A percentile compares a stretch with the other conserved stretches of the same genome.
phyloP scores from a whole-genome alignment of 2,113 vertebrate species.

The Notothenia coriiceps region DNA sequence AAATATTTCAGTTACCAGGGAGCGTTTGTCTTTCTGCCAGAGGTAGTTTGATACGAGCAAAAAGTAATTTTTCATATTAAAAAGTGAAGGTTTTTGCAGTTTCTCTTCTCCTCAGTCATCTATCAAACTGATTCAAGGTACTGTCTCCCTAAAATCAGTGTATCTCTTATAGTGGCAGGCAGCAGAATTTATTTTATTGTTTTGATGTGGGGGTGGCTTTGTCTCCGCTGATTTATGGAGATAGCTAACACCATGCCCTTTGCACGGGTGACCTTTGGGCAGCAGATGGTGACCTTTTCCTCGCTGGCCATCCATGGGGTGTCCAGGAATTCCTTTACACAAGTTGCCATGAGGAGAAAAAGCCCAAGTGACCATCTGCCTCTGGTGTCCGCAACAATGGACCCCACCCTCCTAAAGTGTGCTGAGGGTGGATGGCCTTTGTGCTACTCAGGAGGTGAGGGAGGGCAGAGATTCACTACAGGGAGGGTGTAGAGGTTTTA shows the following conservation, averaged over 20 bases:
- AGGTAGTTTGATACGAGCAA: conserved; percentile 1
- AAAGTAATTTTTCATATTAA: not conserved
- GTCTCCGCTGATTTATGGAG: conserved; percentile 25
- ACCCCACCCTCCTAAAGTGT: conserved; percentile 72
- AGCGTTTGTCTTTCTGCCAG: not conserved
- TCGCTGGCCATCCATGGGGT: conserved; percentile 57
- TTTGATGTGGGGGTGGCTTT: not conserved
- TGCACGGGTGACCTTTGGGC: conserved; percentile 66
- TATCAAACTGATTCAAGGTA: not conserved
- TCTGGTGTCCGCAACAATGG: conserved; percentile 69
- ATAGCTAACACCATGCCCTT: conserved; percentile 29
- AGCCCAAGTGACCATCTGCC: conserved; percentile 78
- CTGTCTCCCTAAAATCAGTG: not conserved
- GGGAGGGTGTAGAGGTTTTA: conserved; percentile 19
- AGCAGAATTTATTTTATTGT: conserved; percentile 2
- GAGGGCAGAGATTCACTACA: conserved; percentile 34
- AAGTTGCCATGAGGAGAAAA: conserved; percentile 59
- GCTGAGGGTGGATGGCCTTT: conserved; percentile 65
- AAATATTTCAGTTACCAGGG: conserved; percentile 2
- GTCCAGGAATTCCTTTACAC: conserved; percentile 76
- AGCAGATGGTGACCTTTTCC: conserved; percentile 78
- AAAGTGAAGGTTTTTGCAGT: not conserved
- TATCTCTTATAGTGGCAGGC: not conserved
- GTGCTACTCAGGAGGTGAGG: conserved; percentile 40
- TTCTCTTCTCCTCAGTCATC: not conserved